Percentiles rank a stretch among this genome's conserved stretches.
phyloP scores from a whole-genome alignment of 2,113 vertebrate genomes.

The Callionymus lyra region DNA sequence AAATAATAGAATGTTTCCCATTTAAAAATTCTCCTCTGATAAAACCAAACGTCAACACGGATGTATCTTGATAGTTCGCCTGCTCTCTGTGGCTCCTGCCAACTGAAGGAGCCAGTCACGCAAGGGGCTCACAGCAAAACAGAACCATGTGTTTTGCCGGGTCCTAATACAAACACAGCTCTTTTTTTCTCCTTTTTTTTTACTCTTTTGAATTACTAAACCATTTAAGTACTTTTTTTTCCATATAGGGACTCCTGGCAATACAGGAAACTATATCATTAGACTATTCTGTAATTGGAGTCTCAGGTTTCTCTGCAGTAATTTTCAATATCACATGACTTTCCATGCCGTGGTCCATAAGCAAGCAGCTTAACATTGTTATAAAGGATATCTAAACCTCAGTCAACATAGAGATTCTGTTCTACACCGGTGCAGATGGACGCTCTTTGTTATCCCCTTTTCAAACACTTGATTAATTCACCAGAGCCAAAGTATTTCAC shows the following conservation, averaged over 20 bases:
- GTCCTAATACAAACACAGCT: constrained; percentile 51
- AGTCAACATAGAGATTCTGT: constrained; percentile 1
- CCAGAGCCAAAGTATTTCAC: neutral
- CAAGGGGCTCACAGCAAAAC: constrained; percentile 53
- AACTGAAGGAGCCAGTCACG: constrained; percentile 51
- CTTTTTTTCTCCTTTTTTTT: constrained; percentile 19
- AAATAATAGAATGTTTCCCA: constrained; percentile 36
- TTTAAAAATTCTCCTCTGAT: constrained; percentile 46
- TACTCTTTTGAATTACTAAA: constrained; percentile 38
- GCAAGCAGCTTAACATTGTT: too few relatives aligned
- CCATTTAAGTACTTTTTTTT: constrained; percentile 50
- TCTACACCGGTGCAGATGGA: neutral
- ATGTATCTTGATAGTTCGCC: constrained; percentile 46
- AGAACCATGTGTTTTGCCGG: constrained; percentile 59
- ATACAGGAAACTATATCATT: constrained; percentile 45
- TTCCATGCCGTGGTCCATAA: too few relatives aligned
- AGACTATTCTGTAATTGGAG: constrained; percentile 33
- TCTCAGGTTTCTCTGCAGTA: constrained; percentile 35
- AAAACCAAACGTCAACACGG: constrained; percentile 50
- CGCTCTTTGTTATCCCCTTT: constrained; percentile 3
- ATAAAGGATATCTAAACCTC: too few relatives aligned
- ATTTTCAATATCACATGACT: neutral
- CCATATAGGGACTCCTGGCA: constrained; percentile 41
- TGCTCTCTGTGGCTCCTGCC: constrained; percentile 39
- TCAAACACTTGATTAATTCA: constrained; percentile 1